phyloP scores from a whole-genome alignment of 2,888 invertebrate genomes.

The Antheraea assamensis region DNA sequence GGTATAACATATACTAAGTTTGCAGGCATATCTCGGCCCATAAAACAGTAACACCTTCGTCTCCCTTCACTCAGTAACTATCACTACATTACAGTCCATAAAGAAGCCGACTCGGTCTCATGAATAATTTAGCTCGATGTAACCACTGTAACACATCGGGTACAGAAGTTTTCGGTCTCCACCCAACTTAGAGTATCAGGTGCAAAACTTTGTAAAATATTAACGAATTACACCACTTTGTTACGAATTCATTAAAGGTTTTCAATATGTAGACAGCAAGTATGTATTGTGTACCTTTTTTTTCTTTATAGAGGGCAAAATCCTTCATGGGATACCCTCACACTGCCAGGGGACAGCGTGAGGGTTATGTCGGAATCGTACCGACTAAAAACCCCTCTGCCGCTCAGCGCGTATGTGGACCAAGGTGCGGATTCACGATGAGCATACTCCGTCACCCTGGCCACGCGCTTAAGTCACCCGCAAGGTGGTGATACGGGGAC shows the following conservation, averaged over 20 bases:
- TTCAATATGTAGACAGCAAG: constrained; percentile 3
- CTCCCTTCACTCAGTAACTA: neutral
- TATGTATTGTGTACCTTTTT: neutral
- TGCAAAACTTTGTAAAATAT: constrained; percentile 29
- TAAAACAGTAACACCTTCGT: constrained; percentile 2
- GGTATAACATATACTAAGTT: neutral
- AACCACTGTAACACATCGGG: constrained; percentile 30
- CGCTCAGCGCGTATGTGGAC: no score
- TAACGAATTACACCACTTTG: constrained; percentile 8
- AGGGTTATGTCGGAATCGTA: no score
- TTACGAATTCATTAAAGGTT: neutral
- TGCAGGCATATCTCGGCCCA: neutral
- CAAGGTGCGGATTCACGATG: no score
- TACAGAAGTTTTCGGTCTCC: constrained; percentile 34
- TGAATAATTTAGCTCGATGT: constrained; percentile 37
- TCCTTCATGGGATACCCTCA: no score
- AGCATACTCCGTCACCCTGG: no score
- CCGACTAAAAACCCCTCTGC: no score
- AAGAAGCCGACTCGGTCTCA: constrained; percentile 22
- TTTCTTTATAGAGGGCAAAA: no score
- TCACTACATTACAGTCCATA: constrained; percentile 9
- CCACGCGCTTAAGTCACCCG: no score
- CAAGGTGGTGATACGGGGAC: no score
- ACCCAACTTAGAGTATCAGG: constrained; percentile 35
- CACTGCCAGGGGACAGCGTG: no score